Percentiles rank a stretch among this genome's conserved stretches.
phyloP scores from a whole-genome alignment of 2,113 vertebrate species.

The Sclerurus mexicanus region DNA sequence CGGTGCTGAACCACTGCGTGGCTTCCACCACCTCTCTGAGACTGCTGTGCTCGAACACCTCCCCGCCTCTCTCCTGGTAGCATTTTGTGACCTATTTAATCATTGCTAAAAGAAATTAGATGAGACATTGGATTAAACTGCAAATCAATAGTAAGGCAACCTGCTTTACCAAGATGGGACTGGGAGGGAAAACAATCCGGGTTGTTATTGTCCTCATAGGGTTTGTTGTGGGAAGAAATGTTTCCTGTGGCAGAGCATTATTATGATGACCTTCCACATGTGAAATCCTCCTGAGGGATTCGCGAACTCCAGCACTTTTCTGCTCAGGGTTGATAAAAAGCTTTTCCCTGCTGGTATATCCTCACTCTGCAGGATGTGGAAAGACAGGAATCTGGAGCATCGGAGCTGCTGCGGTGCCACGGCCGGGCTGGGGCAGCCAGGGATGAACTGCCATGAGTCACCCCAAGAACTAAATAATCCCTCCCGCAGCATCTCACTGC shows the following conservation, averaged over 20 bases:
- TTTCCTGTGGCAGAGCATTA: background rate
- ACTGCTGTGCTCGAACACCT: background rate
- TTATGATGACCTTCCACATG: rapidly evolving
- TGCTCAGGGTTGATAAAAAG: background rate
- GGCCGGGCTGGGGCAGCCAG: background rate
- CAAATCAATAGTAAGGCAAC: background rate
- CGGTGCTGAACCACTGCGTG: rapidly evolving
- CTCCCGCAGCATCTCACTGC: background rate
- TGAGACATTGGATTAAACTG: background rate
- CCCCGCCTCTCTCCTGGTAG: background rate
- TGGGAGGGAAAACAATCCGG: background rate
- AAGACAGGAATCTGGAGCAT: background rate
- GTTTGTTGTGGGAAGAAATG: background rate
- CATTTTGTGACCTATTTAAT: background rate
- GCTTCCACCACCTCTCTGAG: background rate
- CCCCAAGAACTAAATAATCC: background rate
- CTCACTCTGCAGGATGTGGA: background rate
- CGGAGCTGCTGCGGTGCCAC: background rate
- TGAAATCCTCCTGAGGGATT: background rate
- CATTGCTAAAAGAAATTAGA: background rate
- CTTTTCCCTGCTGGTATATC: background rate
- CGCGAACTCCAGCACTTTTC: too few relatives aligned
- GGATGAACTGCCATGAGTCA: rapidly evolving
- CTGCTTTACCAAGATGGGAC: background rate
- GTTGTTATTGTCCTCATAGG: rapidly evolving